A percentile compares a stretch with the other conserved stretches of the same genome.
phyloP scores from a whole-genome alignment of 2,113 vertebrate species.

The Carettochelys insculpta region DNA sequence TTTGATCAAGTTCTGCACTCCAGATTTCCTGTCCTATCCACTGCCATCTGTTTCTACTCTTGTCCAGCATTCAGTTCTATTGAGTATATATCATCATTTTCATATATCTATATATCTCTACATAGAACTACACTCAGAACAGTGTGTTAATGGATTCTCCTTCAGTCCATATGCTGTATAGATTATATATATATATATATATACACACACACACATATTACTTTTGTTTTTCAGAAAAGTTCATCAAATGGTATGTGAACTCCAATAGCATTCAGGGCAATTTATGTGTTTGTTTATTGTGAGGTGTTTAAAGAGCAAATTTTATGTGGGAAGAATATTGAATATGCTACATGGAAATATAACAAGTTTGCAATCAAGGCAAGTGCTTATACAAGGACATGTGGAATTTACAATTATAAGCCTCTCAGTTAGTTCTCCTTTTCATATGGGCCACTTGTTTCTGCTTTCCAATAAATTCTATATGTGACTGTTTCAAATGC shows the following conservation, averaged over 20 bases:
- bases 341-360: not conserved
- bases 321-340: not conserved
- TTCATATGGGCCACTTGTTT: not conserved
- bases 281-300: conserved; percentile 38
- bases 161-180: not conserved
- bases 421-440: not conserved
- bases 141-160: not conserved
- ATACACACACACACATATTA: not conserved
- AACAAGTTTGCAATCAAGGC: not conserved
- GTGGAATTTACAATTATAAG: not conserved
- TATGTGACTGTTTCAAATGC: not conserved
- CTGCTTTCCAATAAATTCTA: not conserved
- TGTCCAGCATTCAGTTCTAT: not conserved
- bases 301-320: not conserved
- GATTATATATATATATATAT: not conserved
- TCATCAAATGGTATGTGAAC: not conserved
- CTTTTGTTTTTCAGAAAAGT: not conserved
- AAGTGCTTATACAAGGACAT: not conserved
- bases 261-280: not conserved
- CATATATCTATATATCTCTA: too few species aligned
- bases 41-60: rapidly evolving
- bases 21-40: not conserved
- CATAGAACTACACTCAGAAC: not conserved
- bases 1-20: rapidly evolving
- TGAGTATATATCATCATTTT: not conserved